A percentile compares a stretch with the other conserved stretches of the same genome.
Conservation (phyloP, 2,888 invertebrate species). For the Xylota segnis region DNA sequence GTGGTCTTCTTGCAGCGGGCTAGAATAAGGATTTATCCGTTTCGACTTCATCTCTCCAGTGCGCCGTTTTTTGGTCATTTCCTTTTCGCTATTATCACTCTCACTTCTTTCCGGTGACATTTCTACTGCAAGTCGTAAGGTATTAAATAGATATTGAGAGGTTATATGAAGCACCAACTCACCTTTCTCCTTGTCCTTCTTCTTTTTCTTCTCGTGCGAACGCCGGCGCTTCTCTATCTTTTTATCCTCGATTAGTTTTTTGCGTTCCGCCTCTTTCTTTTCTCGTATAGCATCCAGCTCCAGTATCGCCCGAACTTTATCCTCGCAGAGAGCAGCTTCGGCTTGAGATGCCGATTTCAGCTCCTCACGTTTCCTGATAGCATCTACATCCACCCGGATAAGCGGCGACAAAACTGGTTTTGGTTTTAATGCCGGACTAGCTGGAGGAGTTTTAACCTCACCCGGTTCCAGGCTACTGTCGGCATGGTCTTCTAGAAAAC, state of each 20-base stretch:
- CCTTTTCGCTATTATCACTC: constrained; percentile 49
- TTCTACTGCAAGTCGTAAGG: constrained; percentile 13
- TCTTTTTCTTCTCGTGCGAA: constrained; percentile 65
- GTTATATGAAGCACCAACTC: not conserved
- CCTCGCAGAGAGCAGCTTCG: constrained; percentile 79
- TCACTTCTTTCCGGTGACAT: constrained; percentile 28
- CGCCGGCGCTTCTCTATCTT: constrained; percentile 70
- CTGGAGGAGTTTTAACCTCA: constrained; percentile 82
- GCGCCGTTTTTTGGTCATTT: constrained; percentile 18
- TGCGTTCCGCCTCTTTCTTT: constrained; percentile 78
- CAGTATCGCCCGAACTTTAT: constrained; percentile 79
- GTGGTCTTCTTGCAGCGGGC: constrained; percentile 21
- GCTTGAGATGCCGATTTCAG: constrained; percentile 78
- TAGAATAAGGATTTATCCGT: constrained; percentile 3
- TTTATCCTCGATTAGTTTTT: constrained; percentile 42
- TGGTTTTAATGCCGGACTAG: constrained; percentile 59
- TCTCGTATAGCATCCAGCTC: constrained; percentile 80
- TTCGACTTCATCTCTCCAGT: not conserved
- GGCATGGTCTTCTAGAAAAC: constrained; percentile 79
- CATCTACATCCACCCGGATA: constrained; percentile 28
- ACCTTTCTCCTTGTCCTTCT: constrained; percentile 77
- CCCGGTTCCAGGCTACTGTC: constrained; percentile 83
- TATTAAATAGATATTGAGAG: not conserved
- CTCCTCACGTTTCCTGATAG: constrained; percentile 50
- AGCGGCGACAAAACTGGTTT: constrained; percentile 39